phyloP scores from a whole-genome alignment of 1,140 invertebrate genomes.

The Notospermus geniculatus region DNA sequence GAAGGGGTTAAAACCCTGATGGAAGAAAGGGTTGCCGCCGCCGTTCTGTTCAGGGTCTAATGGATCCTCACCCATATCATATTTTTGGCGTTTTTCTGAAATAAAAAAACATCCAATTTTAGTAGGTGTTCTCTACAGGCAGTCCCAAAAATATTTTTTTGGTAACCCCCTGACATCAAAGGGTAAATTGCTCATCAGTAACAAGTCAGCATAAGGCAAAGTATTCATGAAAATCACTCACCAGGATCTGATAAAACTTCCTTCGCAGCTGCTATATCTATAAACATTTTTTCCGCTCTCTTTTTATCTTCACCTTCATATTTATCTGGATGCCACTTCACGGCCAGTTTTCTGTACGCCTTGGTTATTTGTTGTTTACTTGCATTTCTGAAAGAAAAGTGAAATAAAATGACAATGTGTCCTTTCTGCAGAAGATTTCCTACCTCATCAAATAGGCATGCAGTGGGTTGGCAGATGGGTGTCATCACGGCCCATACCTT shows the following conservation, averaged over 20 bases:
- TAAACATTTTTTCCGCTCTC: constrained; percentile 95
- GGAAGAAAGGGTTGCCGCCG: constrained; percentile 58
- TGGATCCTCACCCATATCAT: constrained; percentile 94
- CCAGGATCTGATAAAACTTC: constrained; percentile 81
- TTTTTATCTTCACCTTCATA: constrained; percentile 88
- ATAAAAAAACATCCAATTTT: constrained; percentile 3
- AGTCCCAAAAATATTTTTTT: too few species aligned
- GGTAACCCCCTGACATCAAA: too few species aligned
- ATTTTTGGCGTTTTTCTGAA: constrained; percentile 86
- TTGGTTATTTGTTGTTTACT: constrained; percentile 91
- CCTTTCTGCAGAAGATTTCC: too few species aligned
- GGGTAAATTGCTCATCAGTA: too few species aligned
- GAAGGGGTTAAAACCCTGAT: constrained; percentile 74
- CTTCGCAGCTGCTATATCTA: constrained; percentile 98
- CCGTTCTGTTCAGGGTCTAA: constrained; percentile 81
- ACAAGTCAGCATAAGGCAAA: too few species aligned
- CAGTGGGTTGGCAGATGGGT: too few species aligned
- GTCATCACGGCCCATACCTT: constrained; percentile 61
- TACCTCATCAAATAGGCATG: too few species aligned
- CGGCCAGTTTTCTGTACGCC: constrained; percentile 94
- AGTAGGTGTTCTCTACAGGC: too few species aligned
- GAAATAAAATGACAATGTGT: too few species aligned
- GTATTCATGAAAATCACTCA: too few species aligned
- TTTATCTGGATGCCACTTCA: constrained; percentile 99
- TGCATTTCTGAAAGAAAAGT: constrained; percentile 66